These are phyloP conservation scores for Rotaria macrura DNA, from an alignment of 2,888 invertebrate genomes.

Conservation along the genomic window DNA sequence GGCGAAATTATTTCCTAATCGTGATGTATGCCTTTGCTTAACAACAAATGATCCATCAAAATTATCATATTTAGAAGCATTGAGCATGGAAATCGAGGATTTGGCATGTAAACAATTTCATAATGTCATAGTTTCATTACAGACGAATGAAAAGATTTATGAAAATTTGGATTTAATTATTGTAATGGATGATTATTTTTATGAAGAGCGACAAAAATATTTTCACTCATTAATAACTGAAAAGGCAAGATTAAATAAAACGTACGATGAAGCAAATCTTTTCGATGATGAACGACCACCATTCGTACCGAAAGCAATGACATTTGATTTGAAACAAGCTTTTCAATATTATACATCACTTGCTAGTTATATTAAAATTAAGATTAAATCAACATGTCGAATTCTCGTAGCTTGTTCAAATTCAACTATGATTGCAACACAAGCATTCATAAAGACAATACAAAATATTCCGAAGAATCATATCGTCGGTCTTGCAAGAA, in stretches of 20 bases:
- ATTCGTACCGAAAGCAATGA: not conserved
- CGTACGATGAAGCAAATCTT: slow-evolving; percentile 18
- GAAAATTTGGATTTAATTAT: slow-evolving; percentile 22
- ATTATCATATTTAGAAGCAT: not conserved
- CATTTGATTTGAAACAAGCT: not conserved
- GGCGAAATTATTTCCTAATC: not conserved
- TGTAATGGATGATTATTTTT: slow-evolving; percentile 24
- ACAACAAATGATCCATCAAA: not conserved
- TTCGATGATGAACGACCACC: slow-evolving; percentile 21
- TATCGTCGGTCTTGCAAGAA: not conserved
- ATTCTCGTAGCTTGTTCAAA: not conserved
- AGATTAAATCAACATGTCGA: not conserved
- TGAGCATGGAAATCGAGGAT: slow-evolving; percentile 28
- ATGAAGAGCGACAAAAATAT: not conserved
- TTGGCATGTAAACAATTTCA: slow-evolving; percentile 16
- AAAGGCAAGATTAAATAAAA: slow-evolving; percentile 2
- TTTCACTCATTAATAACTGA: not conserved
- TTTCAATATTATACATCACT: not conserved
- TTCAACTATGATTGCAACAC: not conserved
- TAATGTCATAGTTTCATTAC: slow-evolving; percentile 1
- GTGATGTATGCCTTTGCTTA: slow-evolving; percentile 21
- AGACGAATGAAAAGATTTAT: not conserved
- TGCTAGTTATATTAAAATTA: not conserved
- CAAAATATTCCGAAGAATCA: not conserved
- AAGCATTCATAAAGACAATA: not conserved